Evolutionary conservation across 2,888 invertebrate genomes (phyloP).

Genomic region (Galeopsomyia nigrocyanea): DNA sequence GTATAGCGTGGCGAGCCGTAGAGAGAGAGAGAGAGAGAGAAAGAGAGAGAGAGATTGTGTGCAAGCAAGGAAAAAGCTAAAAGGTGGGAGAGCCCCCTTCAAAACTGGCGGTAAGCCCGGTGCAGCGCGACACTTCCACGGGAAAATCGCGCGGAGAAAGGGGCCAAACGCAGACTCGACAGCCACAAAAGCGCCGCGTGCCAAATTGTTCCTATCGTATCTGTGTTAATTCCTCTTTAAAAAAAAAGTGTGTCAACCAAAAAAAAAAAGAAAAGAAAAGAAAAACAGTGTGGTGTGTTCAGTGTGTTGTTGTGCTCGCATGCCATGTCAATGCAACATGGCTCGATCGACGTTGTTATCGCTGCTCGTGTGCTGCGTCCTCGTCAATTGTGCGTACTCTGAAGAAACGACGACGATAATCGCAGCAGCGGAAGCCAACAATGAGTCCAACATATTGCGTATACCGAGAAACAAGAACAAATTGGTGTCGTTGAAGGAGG

Average conservation of each 20-base stretch:
- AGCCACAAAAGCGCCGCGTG: no score
- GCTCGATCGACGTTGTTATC: neutral
- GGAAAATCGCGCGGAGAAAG: neutral
- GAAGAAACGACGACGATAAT: no score
- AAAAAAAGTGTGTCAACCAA: no score
- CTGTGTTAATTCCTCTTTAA: no score
- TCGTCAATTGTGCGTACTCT: neutral
- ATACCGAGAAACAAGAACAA: neutral
- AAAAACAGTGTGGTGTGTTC: no score
- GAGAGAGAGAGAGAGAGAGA: constrained; percentile 44
- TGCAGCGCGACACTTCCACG: no score
- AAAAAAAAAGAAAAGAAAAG: no score
- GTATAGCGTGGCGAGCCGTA: constrained; percentile 48
- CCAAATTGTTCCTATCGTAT: no score
- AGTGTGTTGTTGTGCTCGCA: neutral
- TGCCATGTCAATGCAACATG: constrained; percentile 10
- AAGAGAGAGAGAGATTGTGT: no score
- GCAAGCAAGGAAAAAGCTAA: constrained; percentile 1
- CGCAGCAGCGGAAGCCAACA: constrained; percentile 17
- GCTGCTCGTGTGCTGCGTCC: neutral
- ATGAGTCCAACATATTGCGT: constrained; percentile 51
- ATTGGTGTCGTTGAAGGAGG: neutral
- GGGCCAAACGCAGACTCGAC: neutral
- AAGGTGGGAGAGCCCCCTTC: neutral
- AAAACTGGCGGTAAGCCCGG: no score